Conservation (phyloP, 2,113 vertebrate species). For the Cebidichthys violaceus region DNA sequence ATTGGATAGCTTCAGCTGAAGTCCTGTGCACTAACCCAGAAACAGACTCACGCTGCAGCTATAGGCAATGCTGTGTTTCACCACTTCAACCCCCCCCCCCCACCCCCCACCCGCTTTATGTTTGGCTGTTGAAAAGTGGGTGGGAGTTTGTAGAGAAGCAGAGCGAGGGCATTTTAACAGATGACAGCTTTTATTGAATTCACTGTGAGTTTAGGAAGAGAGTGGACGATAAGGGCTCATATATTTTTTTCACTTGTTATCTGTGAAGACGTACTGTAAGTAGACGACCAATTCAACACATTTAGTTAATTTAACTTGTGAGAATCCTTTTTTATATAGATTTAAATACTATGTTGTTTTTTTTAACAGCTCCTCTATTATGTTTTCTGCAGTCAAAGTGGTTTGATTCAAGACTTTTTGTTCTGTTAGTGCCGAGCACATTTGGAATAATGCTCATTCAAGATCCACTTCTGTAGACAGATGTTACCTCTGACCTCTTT, state of each 20-base stretch:
- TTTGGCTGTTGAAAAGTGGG: slow-evolving; percentile 79
- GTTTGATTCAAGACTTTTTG: slow-evolving; percentile 13
- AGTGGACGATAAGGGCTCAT: slow-evolving; percentile 51
- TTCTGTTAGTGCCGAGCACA: not conserved
- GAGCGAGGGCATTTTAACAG: slow-evolving; percentile 74
- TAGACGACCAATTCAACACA: slow-evolving; percentile 23
- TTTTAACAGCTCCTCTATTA: not conserved
- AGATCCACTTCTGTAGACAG: slow-evolving; percentile 66
- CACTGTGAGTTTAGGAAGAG: slow-evolving; percentile 66
- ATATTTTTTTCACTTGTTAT: slow-evolving; percentile 34
- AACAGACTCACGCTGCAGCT: slow-evolving; percentile 76
- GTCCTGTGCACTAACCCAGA: slow-evolving; percentile 83
- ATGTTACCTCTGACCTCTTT: slow-evolving; percentile 77
- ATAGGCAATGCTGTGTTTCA: slow-evolving; percentile 75
- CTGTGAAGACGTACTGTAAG: slow-evolving; percentile 63
- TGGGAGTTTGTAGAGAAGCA: slow-evolving; percentile 74
- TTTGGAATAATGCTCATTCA: slow-evolving; percentile 52
- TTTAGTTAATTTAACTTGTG: slow-evolving; percentile 13
- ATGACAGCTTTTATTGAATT: slow-evolving; percentile 72
- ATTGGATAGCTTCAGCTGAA: slow-evolving; percentile 81
- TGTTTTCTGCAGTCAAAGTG: not conserved
- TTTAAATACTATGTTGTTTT: slow-evolving; percentile 2
- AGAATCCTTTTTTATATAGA: not conserved
- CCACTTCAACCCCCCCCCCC: slow-evolving; percentile 41
- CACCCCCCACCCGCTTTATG: slow-evolving; percentile 55